phyloP scores from a whole-genome alignment of 30 jellyfish, hydroid and myxozoan species.

The Morbakka virulenta region DNA sequence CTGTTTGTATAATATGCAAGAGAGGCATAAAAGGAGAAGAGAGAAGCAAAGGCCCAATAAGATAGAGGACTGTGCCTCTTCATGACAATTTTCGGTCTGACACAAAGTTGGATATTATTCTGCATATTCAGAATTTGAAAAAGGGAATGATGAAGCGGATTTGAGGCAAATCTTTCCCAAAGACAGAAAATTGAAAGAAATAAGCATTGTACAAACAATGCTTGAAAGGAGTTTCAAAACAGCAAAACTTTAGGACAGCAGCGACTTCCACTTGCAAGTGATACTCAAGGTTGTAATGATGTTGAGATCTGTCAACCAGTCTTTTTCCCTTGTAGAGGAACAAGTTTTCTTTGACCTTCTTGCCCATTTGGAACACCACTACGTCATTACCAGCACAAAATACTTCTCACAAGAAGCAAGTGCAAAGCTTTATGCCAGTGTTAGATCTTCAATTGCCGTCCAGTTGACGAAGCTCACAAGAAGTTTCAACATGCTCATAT shows the following conservation, averaged over 20 bases:
- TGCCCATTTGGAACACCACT: conserved; percentile 52
- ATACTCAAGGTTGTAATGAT: conserved; percentile 31
- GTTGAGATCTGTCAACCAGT: conserved; percentile 60
- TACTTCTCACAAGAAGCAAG: conserved; percentile 26
- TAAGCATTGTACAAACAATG: too few species aligned
- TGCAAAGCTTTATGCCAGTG: conserved; percentile 25
- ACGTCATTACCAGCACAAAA: conserved; percentile 41
- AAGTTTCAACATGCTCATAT: conserved; percentile 60
- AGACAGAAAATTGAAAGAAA: too few species aligned
- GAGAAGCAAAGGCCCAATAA: conserved; percentile 49
- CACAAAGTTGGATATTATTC: too few species aligned
- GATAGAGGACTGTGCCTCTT: conserved; percentile 62
- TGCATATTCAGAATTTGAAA: too few species aligned
- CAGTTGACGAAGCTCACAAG: conserved; percentile 36
- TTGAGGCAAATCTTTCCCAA: too few species aligned
- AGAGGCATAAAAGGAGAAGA: conserved; percentile 45
- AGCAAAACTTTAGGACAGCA: conserved; percentile 48
- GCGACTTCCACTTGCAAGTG: too few species aligned
- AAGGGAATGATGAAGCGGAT: too few species aligned
- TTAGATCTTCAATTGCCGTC: conserved; percentile 22
- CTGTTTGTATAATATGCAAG: conserved; percentile 34
- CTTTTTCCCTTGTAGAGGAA: conserved; percentile 49
- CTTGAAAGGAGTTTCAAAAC: too few species aligned
- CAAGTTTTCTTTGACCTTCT: conserved; percentile 45
- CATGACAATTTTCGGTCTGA: too few species aligned